Evolutionary conservation across 92 coral and sea anemone genomes (phyloP), one percentile per base, ranked within the genome.

Genomic region (Nematostella vectensis): DNA sequence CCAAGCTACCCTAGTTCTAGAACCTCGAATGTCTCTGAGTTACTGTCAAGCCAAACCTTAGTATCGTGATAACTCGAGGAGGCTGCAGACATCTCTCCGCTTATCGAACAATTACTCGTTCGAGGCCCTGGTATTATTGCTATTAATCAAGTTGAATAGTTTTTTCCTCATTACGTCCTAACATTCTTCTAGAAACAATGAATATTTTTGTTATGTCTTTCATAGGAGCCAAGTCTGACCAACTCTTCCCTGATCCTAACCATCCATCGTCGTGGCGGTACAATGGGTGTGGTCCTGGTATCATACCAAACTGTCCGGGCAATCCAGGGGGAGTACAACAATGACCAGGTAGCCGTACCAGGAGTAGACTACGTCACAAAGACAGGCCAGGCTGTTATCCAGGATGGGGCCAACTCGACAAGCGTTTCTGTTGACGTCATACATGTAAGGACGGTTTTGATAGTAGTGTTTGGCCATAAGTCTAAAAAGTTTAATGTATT

Each of bases 371-470:
- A 55, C 78, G 29, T 65, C 3, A 64, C 85, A 4, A 68, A 77
- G 48, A 55, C 54, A 43, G 66, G 80, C 11, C 59, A 68, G 48
- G 74, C 78, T 19, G 62, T 61, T 8, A 81, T 91, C 50, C 65
- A 66, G 2, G 77, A 66, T 33, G 95, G 91, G 16, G 82, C 58
- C 16, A 81, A 85, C 58, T 44, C 60, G 0, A 82, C 91, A 21
- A 68, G 61, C 50, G 65, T 91, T 17, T 58, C 66, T 33, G 55
- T 91, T 58, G 75, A 81, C 25, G 55, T 91, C 29, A 30, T 79
- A 6, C 91, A 91, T 57, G 98, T 91, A 78, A 73, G 98, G 73
- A 25, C 33, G 57, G 24, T 36, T n/a, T n/a, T n/a, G n/a, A n/a
- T n/a, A n/a, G n/a, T 24, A 31, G n/a, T 10, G 44, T 2, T 10